phyloP scores from a whole-genome alignment of 2,113 vertebrate genomes.

The Nipponia nippon region DNA sequence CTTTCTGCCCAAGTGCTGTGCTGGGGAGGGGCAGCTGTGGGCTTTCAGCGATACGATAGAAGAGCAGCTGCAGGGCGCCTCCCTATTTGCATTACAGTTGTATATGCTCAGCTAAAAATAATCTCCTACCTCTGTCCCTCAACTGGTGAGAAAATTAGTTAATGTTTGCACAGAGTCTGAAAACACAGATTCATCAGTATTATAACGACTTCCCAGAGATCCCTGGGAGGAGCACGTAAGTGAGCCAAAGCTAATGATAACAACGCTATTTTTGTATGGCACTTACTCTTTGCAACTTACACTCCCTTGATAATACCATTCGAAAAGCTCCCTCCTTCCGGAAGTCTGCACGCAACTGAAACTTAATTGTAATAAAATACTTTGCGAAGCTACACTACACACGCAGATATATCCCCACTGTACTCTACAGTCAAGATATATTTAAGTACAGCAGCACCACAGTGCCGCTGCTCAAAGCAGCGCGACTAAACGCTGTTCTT shows the following conservation, averaged over 20 bases:
- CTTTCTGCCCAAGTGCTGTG: background rate
- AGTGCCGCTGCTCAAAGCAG: background rate
- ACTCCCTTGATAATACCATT: background rate
- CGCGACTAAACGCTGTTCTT: background rate
- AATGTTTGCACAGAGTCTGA: background rate
- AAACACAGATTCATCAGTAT: conserved; percentile 23
- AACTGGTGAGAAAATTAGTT: background rate
- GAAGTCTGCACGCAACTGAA: background rate
- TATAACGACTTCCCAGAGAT: conserved; percentile 40
- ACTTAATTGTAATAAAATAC: background rate
- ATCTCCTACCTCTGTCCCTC: background rate
- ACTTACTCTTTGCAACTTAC: background rate
- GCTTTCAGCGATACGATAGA: background rate
- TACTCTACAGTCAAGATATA: background rate
- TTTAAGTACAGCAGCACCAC: background rate
- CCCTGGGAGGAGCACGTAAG: background rate
- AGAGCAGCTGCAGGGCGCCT: background rate
- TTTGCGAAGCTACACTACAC: background rate
- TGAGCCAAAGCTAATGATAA: conserved; percentile 27
- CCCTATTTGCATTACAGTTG: background rate
- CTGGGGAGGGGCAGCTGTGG: background rate
- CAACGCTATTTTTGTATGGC: background rate
- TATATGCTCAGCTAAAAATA: conserved; percentile 23
- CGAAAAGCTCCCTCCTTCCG: background rate
- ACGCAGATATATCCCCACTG: background rate